A percentile compares a stretch with the other conserved stretches of the same genome.
Evolutionary conservation across 1,140 invertebrate genomes (phyloP).

Genomic region (Nasonia vitripennis): DNA sequence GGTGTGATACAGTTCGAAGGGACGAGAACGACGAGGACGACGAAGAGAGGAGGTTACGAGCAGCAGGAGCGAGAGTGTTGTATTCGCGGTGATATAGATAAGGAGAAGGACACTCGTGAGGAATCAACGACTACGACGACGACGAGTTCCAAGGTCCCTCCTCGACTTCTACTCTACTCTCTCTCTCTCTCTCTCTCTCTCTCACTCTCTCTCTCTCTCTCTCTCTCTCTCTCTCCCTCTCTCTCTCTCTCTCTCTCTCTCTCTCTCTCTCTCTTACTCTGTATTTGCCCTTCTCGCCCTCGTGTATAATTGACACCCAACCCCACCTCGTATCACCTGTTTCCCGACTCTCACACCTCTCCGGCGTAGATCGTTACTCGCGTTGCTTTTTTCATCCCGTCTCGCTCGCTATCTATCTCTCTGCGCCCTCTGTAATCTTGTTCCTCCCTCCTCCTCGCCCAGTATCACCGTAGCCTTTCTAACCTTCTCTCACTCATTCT

Average conservation of each 20-base stretch:
- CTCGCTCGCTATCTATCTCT: not conserved
- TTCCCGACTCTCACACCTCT: not conserved
- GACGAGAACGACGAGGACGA: not conserved
- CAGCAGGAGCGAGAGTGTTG: not conserved
- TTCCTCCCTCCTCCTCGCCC: not conserved
- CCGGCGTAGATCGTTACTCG: not conserved
- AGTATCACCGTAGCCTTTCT: not conserved
- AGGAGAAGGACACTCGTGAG: slow-evolving; percentile 40
- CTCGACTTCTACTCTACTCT: slow-evolving; percentile 20
- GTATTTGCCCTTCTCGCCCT: not conserved
- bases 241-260: not conserved
- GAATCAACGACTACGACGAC: not conserved
- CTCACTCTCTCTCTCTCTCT: not conserved
- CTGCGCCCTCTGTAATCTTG: slow-evolving; percentile 26
- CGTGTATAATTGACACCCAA: too few relatives aligned
- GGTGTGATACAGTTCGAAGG: not conserved
- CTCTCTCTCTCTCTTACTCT: not conserved
- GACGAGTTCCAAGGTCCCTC: slow-evolving; percentile 55
- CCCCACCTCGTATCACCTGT: not conserved
- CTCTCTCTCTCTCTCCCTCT: too few relatives aligned
- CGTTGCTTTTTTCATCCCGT: slow-evolving; percentile 1
- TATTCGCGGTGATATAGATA: slow-evolving; percentile 10
- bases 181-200: not conserved
- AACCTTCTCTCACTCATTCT: not conserved
- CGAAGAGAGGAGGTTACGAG: not conserved